These are phyloP conservation scores for Aselliscus stoliczkanus DNA, from an alignment of 2,797 vertebrate species.

Conservation along the genomic window DNA sequence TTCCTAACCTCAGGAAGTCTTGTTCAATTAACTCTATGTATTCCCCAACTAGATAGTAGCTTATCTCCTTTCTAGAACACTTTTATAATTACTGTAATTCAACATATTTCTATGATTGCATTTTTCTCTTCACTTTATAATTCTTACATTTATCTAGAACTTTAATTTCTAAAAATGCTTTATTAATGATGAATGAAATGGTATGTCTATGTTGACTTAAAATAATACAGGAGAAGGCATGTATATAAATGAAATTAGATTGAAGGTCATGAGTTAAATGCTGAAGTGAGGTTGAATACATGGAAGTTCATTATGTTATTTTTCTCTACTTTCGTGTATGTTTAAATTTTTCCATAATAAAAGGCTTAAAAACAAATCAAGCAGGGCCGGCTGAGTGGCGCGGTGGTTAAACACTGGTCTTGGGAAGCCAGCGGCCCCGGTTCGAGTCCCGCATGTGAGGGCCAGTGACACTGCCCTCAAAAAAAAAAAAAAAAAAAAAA, in stretches of 20 bases:
- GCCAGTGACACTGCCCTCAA: no score
- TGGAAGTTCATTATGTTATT: not conserved
- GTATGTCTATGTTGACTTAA: not conserved
- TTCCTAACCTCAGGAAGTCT: not conserved
- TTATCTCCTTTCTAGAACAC: not conserved
- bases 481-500: no score
- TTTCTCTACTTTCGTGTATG: not conserved
- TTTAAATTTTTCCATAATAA: not conserved
- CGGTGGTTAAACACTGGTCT: no score
- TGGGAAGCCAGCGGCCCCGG: no score
- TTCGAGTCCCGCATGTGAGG: no score
- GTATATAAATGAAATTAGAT: not conserved
- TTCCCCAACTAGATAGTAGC: not conserved
- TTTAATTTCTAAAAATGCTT: conserved; percentile 13
- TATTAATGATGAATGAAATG: conserved; percentile 9
- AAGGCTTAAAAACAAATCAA: conserved; percentile 14
- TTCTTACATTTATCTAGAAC: not conserved
- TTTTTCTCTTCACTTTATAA: conserved; percentile 1
- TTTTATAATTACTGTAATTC: not conserved
- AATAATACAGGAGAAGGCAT: not conserved
- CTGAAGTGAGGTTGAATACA: not conserved
- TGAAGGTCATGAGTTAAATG: not conserved
- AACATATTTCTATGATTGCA: not conserved
- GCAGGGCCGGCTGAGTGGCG: no score
- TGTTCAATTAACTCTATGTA: not conserved